A percentile compares a stretch with the other conserved stretches of the same genome.
Evolutionary conservation across 2,797 vertebrate species (phyloP).

Genomic region (Setipinna tenuifilis): DNA sequence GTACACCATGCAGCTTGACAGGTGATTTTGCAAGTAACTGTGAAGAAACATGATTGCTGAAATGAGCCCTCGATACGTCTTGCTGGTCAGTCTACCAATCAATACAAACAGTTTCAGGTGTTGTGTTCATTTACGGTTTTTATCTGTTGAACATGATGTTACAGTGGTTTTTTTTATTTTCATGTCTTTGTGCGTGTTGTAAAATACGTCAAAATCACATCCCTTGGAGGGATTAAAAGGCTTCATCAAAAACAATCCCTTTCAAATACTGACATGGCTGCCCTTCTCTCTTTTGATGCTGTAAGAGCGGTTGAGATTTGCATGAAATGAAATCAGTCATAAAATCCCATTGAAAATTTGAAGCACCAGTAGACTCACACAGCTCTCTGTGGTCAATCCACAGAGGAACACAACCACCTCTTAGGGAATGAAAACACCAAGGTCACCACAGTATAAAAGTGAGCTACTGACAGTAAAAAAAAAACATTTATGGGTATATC

Average conservation of each 20-base stretch:
- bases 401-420: background rate
- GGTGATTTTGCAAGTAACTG: background rate
- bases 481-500: background rate
- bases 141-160: background rate
- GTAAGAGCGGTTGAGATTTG: background rate
- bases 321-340: slow-evolving; percentile 19
- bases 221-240: background rate
- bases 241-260: slow-evolving; percentile 1
- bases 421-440: background rate
- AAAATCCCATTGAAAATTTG: background rate
- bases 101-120: background rate
- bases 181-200: background rate
- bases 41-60: background rate
- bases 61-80: background rate
- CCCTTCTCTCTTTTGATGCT: slow-evolving; percentile 6
- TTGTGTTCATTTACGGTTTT: background rate
- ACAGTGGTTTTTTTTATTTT: background rate
- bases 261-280: background rate
- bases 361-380: background rate
- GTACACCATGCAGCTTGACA: background rate
- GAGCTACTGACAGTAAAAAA: background rate
- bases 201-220: background rate
- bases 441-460: background rate
- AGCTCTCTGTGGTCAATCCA: background rate
- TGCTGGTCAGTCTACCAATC: background rate